Base-by-base conservation (phyloP, 2,888 invertebrate genomes). In the Danaus chrysippus region DNA sequence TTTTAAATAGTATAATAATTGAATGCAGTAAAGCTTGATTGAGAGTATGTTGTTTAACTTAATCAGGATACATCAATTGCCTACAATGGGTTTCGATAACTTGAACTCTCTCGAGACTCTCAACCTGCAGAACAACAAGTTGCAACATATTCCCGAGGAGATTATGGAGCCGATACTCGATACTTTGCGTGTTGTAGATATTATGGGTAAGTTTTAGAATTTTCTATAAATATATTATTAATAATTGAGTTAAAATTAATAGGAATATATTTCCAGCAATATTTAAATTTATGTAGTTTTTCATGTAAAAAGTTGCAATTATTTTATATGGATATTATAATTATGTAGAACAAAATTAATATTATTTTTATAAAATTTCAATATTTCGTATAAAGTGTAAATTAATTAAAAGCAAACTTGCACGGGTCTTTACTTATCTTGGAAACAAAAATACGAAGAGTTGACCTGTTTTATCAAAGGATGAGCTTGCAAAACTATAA, bases 101-200 rank as follows among this genome's bases (percentile, higher is more conserved):
- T 91, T 98, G 66, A 97, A 97, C 84, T 97, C 97, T 1, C 86
- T 98, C 86, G 97, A 97, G 91, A 96, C 96, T 10, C 83, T 98
- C 55, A 97, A 95, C 81, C 91, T 98, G 63, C 96, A 97, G 82
- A 97, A 97, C 82, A 97, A 97, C 86, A 96, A 96, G 81, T 86
- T 98, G 69, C 93, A 93, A 70, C 94, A 95, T 71, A 94, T 97
- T 70, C 93, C 96, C 0, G 96, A 96, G 77, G 97, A 97, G 78
- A 95, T 97, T 56, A 97, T 96, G 93, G 96, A 97, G 78, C 96
- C 96, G 13, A 94, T 97, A 65, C 93, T 97, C 72, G 97, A 97
- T 80, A 97, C 97, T 0, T 91, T 97, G 11, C 92, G 95, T 72
- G 95, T 96, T 65, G 94, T 97, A 70, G 97, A 97, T 84, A 95